Percentiles rank a stretch among this genome's conserved stretches.
These are phyloP conservation scores for Phymatocera aterrima DNA, from an alignment of 2,888 invertebrate species.

Conservation along the genomic window DNA sequence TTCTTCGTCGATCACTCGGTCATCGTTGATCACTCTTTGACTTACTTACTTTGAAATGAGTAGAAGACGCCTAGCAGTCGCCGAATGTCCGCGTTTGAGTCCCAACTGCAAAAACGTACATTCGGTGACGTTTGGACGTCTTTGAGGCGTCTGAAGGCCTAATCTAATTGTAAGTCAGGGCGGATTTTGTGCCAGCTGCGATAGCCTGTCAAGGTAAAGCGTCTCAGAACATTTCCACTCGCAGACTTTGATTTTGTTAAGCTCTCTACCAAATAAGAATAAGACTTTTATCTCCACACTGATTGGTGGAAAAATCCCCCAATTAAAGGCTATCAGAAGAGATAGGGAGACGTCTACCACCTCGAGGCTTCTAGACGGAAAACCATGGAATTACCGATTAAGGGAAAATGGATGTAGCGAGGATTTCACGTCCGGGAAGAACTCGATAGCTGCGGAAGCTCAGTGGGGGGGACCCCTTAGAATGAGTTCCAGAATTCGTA, in stretches of 20 bases:
- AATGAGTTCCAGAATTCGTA: conserved; percentile 11
- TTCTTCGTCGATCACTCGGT: not conserved
- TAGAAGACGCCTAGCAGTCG: too few relatives aligned
- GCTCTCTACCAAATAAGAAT: conserved; percentile 32
- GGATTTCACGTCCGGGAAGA: conserved; percentile 25
- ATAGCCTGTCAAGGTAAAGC: not conserved
- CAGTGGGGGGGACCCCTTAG: not conserved
- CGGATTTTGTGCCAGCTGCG: too few relatives aligned
- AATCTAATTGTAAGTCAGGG: too few relatives aligned
- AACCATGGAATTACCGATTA: conserved; percentile 19
- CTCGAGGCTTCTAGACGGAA: not conserved
- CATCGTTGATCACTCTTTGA: not conserved
- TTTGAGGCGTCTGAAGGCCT: too few relatives aligned
- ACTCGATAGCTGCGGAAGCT: not conserved
- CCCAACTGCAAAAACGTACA: too few relatives aligned
- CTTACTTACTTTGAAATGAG: too few relatives aligned
- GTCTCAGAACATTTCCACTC: not conserved
- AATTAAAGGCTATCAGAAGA: conserved; percentile 32
- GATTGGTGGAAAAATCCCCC: conserved; percentile 35
- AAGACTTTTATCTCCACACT: conserved; percentile 33
- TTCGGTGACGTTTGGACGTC: too few relatives aligned
- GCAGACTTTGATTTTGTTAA: conserved; percentile 12
- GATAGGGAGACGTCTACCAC: conserved; percentile 22
- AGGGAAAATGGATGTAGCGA: conserved; percentile 11
- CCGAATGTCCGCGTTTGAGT: too few relatives aligned